Conservation (phyloP, 2,888 invertebrate species). For the Meliscaeva auricollis region DNA sequence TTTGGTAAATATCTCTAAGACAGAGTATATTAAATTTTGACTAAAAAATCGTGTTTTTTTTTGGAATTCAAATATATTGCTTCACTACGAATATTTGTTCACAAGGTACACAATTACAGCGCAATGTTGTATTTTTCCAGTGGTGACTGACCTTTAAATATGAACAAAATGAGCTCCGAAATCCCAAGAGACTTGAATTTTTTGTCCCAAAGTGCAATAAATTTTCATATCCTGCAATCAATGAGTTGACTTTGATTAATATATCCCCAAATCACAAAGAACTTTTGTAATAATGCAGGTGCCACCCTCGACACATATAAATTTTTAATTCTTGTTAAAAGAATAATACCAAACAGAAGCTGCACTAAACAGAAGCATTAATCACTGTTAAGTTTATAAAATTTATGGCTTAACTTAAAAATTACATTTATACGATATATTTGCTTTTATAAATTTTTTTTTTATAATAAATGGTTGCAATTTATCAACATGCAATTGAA, state of each 20-base stretch:
- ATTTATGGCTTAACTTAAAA: slow-evolving; percentile 33
- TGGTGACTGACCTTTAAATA: not conserved
- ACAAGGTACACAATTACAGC: no score
- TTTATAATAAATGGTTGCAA: slow-evolving; percentile 4
- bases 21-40: no score
- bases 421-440: slow-evolving; percentile 6
- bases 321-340: not conserved
- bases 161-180: not conserved
- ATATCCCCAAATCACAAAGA: not conserved
- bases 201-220: not conserved
- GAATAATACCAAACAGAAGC: slow-evolving; percentile 15
- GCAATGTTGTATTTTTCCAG: no score
- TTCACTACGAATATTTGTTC: no score
- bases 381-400: not conserved
- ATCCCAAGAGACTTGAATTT: not conserved
- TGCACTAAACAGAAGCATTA: slow-evolving; percentile 19
- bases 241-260: slow-evolving; percentile 14
- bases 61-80: not conserved
- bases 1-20: no score
- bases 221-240: not conserved
- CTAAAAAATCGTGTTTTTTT: not conserved
- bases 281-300: not conserved
- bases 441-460: not conserved
- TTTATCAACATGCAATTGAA: slow-evolving; percentile 43
- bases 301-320: slow-evolving; percentile 15